A percentile compares a stretch with the other conserved stretches of the same genome.
phyloP scores from a whole-genome alignment of 2,113 vertebrate species.

The Petromus typicus region DNA sequence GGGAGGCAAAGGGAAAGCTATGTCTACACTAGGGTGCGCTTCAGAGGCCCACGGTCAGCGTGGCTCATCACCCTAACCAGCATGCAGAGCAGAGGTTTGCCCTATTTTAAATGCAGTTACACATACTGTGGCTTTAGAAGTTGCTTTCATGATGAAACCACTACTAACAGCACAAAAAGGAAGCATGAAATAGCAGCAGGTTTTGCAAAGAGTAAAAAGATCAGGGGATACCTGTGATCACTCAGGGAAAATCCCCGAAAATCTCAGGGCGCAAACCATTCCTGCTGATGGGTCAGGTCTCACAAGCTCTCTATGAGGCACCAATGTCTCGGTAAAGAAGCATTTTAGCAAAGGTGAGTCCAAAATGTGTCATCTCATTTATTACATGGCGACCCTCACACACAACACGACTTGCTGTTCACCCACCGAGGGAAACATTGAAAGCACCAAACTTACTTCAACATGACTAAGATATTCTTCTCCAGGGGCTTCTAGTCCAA shows the following conservation, averaged over 20 bases:
- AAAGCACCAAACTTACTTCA: constrained; percentile 69
- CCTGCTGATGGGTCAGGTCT: constrained; percentile 77
- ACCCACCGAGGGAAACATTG: constrained; percentile 64
- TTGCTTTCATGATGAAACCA: constrained; percentile 72
- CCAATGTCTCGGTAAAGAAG: constrained; percentile 77
- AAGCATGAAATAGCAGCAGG: constrained; percentile 63
- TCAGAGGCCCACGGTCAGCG: background rate
- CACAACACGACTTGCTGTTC: constrained; percentile 73
- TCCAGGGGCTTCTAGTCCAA: constrained; percentile 68
- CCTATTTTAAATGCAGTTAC: constrained; percentile 75
- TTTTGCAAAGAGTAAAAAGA: constrained; percentile 65
- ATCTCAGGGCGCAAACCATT: constrained; percentile 71
- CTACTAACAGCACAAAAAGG: constrained; percentile 62
- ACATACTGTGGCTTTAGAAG: constrained; percentile 63
- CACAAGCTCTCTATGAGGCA: constrained; percentile 71
- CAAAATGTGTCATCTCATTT: constrained; percentile 80
- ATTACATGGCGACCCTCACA: constrained; percentile 75
- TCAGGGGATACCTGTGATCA: constrained; percentile 70
- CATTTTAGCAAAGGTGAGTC: constrained; percentile 77
- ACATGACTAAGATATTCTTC: constrained; percentile 70
- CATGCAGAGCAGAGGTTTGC: constrained; percentile 77
- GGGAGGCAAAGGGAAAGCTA: constrained; percentile 63
- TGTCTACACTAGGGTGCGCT: constrained; percentile 58
- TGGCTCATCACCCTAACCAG: constrained; percentile 55
- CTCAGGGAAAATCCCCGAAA: constrained; percentile 76